phyloP scores from a whole-genome alignment of 2,797 vertebrate species.

The Psittacula echo region DNA sequence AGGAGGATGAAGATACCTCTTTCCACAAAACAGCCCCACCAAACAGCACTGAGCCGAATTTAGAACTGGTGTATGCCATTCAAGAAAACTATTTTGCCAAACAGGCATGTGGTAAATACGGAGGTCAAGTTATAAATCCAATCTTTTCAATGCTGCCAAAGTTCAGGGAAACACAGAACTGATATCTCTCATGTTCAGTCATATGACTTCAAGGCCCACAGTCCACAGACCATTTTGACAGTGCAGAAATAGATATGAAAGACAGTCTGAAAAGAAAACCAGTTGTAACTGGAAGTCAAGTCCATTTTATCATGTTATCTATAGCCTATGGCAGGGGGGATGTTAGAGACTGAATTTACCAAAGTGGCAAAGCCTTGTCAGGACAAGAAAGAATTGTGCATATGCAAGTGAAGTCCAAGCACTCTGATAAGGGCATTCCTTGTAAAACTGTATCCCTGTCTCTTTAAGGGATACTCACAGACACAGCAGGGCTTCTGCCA shows the following conservation, averaged over 20 bases:
- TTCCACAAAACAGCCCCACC: background rate
- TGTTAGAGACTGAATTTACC: background rate
- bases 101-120: background rate
- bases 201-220: background rate
- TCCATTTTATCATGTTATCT: background rate
- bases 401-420: background rate
- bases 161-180: background rate
- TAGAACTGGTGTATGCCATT: accelerated
- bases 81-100: background rate
- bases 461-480: background rate
- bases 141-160: background rate
- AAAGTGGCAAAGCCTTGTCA: background rate
- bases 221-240: background rate
- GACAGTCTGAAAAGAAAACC: background rate
- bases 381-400: background rate
- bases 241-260: background rate
- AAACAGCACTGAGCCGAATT: background rate
- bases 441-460: background rate
- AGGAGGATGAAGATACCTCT: background rate
- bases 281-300: background rate
- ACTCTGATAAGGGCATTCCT: background rate
- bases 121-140: background rate
- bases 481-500: background rate
- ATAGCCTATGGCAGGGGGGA: background rate
- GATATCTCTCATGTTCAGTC: background rate